These are phyloP conservation scores for Microtus pennsylvanicus DNA, from an alignment of 2,113 vertebrate genomes.

Conservation along the genomic window DNA sequence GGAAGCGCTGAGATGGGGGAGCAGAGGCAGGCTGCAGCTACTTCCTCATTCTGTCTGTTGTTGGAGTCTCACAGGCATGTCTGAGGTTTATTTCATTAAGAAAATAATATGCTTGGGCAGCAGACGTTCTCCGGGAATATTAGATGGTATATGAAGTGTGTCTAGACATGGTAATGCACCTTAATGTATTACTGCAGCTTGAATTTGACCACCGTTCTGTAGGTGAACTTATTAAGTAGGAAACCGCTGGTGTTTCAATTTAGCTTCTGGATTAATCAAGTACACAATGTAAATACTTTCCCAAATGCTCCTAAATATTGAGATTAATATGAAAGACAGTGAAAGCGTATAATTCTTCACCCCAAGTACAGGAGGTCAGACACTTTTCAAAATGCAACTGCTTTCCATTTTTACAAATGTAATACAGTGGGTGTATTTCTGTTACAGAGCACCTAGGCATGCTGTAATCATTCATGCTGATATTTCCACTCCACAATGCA, in stretches of 20 bases:
- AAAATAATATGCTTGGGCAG: not conserved
- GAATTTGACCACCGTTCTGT: not conserved
- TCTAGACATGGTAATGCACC: conserved; percentile 63
- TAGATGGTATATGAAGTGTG: conserved; percentile 43
- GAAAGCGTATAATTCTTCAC: not conserved
- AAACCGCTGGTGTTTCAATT: conserved; percentile 50
- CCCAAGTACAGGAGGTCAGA: not conserved
- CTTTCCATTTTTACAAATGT: not conserved
- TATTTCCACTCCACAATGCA: not conserved
- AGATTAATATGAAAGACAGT: conserved; percentile 34
- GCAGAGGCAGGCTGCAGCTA: accelerated
- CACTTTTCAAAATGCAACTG: conserved; percentile 22
- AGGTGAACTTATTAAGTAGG: not conserved
- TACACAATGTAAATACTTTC: not conserved
- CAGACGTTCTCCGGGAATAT: conserved; percentile 38
- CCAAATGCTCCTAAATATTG: not conserved
- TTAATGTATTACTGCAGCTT: not conserved
- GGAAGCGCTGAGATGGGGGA: not conserved
- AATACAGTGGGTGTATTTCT: not conserved
- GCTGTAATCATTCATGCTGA: not conserved
- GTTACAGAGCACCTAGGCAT: not conserved
- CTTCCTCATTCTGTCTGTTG: not conserved
- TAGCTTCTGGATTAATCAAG: conserved; percentile 51
- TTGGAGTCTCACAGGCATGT: not conserved
- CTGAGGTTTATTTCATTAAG: conserved; percentile 61